Percentiles rank a stretch among this genome's conserved stretches.
Evolutionary conservation across 2,797 vertebrate genomes (phyloP).

Genomic region (Phylloscopus collybita): DNA sequence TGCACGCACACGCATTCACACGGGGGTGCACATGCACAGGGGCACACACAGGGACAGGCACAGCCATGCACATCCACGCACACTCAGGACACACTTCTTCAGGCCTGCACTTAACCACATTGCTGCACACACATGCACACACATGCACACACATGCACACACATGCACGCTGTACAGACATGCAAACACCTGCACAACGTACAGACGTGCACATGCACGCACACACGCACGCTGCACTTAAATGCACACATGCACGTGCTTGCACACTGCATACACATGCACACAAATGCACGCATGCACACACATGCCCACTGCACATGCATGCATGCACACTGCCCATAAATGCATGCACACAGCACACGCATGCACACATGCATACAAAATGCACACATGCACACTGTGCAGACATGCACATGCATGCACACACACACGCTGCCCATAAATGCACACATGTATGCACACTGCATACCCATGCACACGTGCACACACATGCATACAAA

Average conservation of each 20-base stretch:
- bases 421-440: too few relatives aligned
- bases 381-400: too few relatives aligned
- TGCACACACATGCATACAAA: background rate
- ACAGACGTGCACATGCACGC: background rate
- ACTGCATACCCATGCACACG: too few relatives aligned
- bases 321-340: too few relatives aligned
- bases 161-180: background rate
- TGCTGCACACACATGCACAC: background rate
- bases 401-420: background rate
- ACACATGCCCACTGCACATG: too few relatives aligned
- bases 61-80: background rate
- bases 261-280: background rate
- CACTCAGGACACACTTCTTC: too few relatives aligned
- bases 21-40: too few relatives aligned
- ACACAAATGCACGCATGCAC: background rate
- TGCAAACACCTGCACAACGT: too few relatives aligned
- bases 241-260: background rate
- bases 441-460: too few relatives aligned
- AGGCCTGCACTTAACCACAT: rapidly evolving
- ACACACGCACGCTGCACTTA: background rate
- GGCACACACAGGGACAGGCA: background rate
- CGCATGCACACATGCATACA: too few relatives aligned
- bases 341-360: background rate
- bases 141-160: background rate
- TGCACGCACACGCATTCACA: too few relatives aligned